phyloP scores from a whole-genome alignment of 2,888 invertebrate species.

The Agrochola lota region DNA sequence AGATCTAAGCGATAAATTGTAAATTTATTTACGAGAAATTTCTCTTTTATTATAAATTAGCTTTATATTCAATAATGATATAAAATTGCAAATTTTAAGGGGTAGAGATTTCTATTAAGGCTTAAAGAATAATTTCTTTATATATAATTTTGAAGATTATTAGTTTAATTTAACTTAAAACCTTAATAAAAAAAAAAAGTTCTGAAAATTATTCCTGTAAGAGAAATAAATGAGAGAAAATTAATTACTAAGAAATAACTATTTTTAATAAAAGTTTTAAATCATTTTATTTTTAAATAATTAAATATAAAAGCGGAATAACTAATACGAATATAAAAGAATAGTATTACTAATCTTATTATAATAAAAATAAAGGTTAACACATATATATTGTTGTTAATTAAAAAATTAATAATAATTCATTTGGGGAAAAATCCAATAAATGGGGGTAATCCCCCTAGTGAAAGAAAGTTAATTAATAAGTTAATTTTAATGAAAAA shows the following conservation, averaged over 20 bases:
- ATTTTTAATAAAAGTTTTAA: constrained; percentile 81
- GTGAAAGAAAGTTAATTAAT: constrained; percentile 89
- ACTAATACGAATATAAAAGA: constrained; percentile 90
- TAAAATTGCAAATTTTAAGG: constrained; percentile 92
- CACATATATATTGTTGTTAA: constrained; percentile 82
- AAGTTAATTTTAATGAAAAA: constrained; percentile 86
- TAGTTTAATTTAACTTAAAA: constrained; percentile 91
- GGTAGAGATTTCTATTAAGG: constrained; percentile 84
- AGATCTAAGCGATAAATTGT: constrained; percentile 91
- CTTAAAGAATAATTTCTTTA: constrained; percentile 90
- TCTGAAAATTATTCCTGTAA: constrained; percentile 79
- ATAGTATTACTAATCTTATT: constrained; percentile 89
- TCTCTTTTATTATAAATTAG: constrained; percentile 87
- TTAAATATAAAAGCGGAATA: constrained; percentile 87
- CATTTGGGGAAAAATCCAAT: constrained; percentile 92
- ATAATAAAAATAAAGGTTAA: constrained; percentile 86
- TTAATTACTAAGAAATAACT: constrained; percentile 75
- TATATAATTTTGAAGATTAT: constrained; percentile 92
- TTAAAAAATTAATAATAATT: constrained; percentile 89
- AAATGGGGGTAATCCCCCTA: constrained; percentile 91
- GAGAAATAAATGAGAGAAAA: constrained; percentile 75
- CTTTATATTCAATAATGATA: constrained; percentile 90
- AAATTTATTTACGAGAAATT: constrained; percentile 91
- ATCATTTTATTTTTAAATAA: constrained; percentile 87
- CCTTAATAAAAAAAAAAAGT: constrained; percentile 84